These are phyloP conservation scores for Aurelia sp. DNA, from an alignment of 30 jellyfish, hydroid and myxozoan genomes.

Conservation along the genomic window DNA sequence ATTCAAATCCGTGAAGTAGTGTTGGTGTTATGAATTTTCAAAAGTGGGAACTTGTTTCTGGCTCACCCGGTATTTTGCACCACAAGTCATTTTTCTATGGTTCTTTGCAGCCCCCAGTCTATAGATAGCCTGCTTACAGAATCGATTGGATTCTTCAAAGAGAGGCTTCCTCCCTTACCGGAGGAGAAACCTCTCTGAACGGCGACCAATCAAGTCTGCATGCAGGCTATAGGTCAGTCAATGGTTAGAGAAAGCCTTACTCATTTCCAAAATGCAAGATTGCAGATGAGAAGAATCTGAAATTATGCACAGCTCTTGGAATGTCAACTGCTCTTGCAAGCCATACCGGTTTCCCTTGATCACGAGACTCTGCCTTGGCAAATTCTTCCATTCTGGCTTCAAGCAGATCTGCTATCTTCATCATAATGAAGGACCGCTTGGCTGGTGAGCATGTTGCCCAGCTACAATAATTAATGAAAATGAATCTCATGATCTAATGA, in stretches of 20 bases:
- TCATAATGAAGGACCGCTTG: conserved; percentile 72
- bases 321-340: conserved; percentile 83
- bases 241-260: conserved; percentile 29
- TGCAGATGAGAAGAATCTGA: conserved; percentile 85
- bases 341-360: conserved; percentile 93
- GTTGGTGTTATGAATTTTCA: no score
- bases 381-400: conserved; percentile 65
- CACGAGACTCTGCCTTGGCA: conserved; percentile 88
- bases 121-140: no score
- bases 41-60: no score
- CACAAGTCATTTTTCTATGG: no score
- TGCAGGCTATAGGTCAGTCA: no score
- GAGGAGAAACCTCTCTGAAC: no score
- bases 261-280: conserved; percentile 78
- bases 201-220: no score
- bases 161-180: no score
- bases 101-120: no score
- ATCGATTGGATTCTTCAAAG: no score
- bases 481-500: background rate
- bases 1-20: no score
- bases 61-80: no score
- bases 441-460: conserved; percentile 60
- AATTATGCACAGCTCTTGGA: conserved; percentile 90
- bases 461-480: conserved; percentile 8
- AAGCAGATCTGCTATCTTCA: conserved; percentile 78